Conservation (phyloP, 2,113 vertebrate species). For the Kryptolebias marmoratus region DNA sequence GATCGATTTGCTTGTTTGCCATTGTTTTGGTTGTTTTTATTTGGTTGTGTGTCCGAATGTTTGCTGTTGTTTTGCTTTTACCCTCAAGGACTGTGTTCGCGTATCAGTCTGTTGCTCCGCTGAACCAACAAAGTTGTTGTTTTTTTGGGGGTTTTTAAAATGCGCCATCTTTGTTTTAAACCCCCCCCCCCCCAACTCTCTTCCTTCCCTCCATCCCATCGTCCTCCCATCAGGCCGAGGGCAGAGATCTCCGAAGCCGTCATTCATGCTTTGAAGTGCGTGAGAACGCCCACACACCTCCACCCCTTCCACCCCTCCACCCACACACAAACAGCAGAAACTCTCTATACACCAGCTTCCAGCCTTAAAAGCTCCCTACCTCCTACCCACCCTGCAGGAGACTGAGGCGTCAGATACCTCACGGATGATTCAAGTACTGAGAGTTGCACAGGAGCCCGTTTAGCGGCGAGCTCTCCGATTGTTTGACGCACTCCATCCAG, state of each 20-base stretch:
- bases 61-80: constrained; percentile 72
- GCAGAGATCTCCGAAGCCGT: constrained; percentile 67
- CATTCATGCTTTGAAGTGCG: constrained; percentile 63
- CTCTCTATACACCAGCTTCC: constrained; percentile 79
- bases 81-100: constrained; percentile 70
- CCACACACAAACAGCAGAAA: constrained; percentile 49
- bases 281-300: constrained; percentile 46
- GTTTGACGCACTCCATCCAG: constrained; percentile 35
- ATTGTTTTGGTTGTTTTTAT: constrained; percentile 51
- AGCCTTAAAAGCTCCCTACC: constrained; percentile 82
- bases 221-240: constrained; percentile 54
- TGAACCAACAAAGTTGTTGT: constrained; percentile 49
- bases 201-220: constrained; percentile 31
- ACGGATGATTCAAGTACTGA: constrained; percentile 46
- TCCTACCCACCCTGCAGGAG: constrained; percentile 64
- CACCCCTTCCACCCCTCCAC: no score
- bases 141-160: background rate
- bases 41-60: constrained; percentile 67
- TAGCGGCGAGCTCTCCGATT: constrained; percentile 29
- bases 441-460: constrained; percentile 60
- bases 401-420: constrained; percentile 65
- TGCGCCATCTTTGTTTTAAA: constrained; percentile 50
- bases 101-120: constrained; percentile 58
- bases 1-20: constrained; percentile 72
- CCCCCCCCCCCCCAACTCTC: constrained; percentile 4